Base-by-base conservation (phyloP, 2,797 vertebrate genomes). In the Thalassophryne amazonica region DNA sequence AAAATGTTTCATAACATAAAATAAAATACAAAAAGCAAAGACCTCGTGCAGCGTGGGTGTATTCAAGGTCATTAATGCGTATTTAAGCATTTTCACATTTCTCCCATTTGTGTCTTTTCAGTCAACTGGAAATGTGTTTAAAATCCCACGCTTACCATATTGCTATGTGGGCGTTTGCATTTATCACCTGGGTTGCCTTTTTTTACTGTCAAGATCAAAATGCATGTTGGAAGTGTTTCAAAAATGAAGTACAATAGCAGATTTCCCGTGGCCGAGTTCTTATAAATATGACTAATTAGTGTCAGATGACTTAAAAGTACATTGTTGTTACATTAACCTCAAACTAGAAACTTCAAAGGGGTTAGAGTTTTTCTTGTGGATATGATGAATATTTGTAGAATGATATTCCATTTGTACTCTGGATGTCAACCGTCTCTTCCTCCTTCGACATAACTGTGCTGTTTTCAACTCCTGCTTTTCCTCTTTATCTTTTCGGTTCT, bases 141-240 rank as follows among this genome's bases (percentile, higher is more conserved):
- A 77, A 65, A 63, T 47, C 63, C 75, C 71, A 77, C 57, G 11
- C 55, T 38, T 41, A 33, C 35, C 54, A 34, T 32, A 24, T 55
- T 48, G 63, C 61, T 0, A 69, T 21, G 56, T 56, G 43, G 65
- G 66, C 52, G 69, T 77, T 69, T 60, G 67, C 60, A 36, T 61
- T 69, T 58, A 69, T 69, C 69, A 78, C 75, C 71, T 27, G 43
- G 33, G 74, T 77, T 68, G 3, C 45, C 69, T 65, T 66, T 38
- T 41, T 80, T 76, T 74, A 60, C 71, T 61, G 54, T 55, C 21
- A 27, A 32, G 63, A 73, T 82, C 60, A 58, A 63, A 81, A 78
- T 41, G 73, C 45, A 60, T n/a, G 2, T 34, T 9, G 14, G 48
- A 73, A 69, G 19, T 34, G 33, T 69, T 69, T 77, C 27, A 42